Base-by-base conservation (phyloP, 2,797 vertebrate species). In the Enteromius anoplus region DNA sequence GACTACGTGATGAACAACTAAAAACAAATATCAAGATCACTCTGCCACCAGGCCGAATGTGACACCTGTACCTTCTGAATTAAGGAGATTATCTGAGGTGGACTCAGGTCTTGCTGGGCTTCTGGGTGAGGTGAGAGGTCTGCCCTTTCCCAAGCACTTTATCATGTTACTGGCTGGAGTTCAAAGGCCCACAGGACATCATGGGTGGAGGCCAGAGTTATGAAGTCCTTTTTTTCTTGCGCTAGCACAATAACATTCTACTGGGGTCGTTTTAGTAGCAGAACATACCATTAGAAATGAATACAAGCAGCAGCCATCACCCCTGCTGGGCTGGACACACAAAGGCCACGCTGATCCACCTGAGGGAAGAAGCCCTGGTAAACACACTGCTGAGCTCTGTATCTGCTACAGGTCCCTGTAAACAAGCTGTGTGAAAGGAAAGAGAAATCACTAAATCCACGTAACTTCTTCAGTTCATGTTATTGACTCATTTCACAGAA, bases 141-240 rank as follows among this genome's bases (percentile, higher is more conserved):
- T 73, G 65, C 37, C 15, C 32, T 83, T 83, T 81, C 68, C 69
- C 78, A 83, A 75, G 51, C 15, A 71, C 78, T 76, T 84, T 40
- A 73, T 82, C 45, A 79, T 60, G 37, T 53, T 86, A 64, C 40
- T 86, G 81, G 85, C 69, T 69, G 42, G 76, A 75, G 53, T 85
- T 81, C 78, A 85, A 71, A 78, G 42, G 29, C 84, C 81, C 32
- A 68, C 68, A 81, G 76, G 62, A 73, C 72, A 81, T 78, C 51
- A 71, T 19, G 62, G 81, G 40, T 69, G 60, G 40, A 78, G 47
- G 62, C 77, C 34, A 84, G 64, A 70, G 51, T 78, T 78, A 77
- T 71, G 34, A 78, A 37, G n/a, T 73, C 45, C 69, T 49, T 68
- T 17, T 62, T 72, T 60, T 45, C 53, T 60, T 70, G 45, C 58